phyloP scores from a whole-genome alignment of 2,888 invertebrate species.

The Halictus quadricinctus region DNA sequence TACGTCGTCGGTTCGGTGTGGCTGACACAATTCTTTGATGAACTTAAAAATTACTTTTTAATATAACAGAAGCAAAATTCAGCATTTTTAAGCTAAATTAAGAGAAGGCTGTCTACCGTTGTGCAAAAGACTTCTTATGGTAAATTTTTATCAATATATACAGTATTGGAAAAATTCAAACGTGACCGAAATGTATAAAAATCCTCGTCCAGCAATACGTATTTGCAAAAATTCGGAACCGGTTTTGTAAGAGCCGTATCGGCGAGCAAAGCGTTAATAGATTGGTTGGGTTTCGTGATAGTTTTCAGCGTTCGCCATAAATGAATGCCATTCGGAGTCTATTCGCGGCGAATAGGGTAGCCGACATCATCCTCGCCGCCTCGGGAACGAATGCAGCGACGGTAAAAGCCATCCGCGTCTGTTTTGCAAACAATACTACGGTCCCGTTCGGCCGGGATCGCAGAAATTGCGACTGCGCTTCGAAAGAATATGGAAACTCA shows the following conservation, averaged over 20 bases:
- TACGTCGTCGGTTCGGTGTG: too few relatives aligned
- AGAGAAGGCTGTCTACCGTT: too few relatives aligned
- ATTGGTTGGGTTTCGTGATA: not conserved
- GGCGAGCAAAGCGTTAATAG: not conserved
- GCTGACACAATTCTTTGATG: too few relatives aligned
- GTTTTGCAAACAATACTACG: conserved; percentile 61
- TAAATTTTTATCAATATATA: too few relatives aligned
- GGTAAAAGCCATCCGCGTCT: conserved; percentile 36
- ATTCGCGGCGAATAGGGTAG: not conserved
- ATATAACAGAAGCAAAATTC: too few relatives aligned
- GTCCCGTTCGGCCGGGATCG: conserved; percentile 47
- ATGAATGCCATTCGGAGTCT: not conserved
- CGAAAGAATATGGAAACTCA: conserved; percentile 60
- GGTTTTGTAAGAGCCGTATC: not conserved
- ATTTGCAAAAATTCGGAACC: not conserved
- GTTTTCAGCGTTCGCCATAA: not conserved
- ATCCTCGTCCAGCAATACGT: not conserved
- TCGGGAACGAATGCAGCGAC: conserved; percentile 20
- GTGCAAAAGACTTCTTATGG: too few relatives aligned
- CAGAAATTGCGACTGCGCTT: conserved; percentile 55
- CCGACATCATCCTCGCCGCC: conserved; percentile 19
- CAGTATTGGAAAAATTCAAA: not conserved
- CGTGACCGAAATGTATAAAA: not conserved
- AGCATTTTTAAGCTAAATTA: too few relatives aligned
- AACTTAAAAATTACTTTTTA: not conserved